These are phyloP conservation scores for Morelia viridis DNA, from an alignment of 2,797 vertebrate genomes.

Conservation along the genomic window DNA sequence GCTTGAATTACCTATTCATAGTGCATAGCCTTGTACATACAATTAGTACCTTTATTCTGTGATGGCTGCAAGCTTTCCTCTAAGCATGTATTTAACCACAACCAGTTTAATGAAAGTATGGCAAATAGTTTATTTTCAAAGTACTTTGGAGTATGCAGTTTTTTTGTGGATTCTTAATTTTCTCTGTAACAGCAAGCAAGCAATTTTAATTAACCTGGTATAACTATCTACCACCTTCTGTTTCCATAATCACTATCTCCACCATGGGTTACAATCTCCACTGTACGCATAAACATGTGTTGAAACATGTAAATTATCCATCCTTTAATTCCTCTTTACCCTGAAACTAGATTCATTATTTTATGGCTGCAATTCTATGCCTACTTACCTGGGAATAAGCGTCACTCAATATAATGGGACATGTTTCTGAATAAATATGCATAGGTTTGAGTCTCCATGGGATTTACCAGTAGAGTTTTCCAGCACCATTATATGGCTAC, in stretches of 20 bases:
- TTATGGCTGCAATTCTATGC: not conserved
- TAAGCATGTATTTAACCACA: not conserved
- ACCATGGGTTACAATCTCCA: not conserved
- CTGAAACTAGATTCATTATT: not conserved
- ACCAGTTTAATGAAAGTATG: not conserved
- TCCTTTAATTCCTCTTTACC: not conserved
- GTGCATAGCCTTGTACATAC: not conserved
- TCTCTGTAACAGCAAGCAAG: not conserved
- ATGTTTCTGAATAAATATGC: not conserved
- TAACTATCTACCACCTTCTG: not conserved
- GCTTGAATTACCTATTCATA: constrained; percentile 8
- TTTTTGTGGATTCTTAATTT: not conserved
- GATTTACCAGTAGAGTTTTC: not conserved
- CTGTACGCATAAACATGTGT: not conserved
- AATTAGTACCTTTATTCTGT: not conserved
- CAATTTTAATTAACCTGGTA: constrained; percentile 3
- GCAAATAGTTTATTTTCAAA: not conserved
- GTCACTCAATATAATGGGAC: not conserved
- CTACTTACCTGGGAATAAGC: not conserved
- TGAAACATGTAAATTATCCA: not conserved
- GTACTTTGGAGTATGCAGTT: not conserved
- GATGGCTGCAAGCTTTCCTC: not conserved
- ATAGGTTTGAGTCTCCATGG: not conserved
- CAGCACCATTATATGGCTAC: not conserved
- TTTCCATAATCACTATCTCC: not conserved